Conservation (phyloP, 2,797 vertebrate species). For the Myotis daubentonii region DNA sequence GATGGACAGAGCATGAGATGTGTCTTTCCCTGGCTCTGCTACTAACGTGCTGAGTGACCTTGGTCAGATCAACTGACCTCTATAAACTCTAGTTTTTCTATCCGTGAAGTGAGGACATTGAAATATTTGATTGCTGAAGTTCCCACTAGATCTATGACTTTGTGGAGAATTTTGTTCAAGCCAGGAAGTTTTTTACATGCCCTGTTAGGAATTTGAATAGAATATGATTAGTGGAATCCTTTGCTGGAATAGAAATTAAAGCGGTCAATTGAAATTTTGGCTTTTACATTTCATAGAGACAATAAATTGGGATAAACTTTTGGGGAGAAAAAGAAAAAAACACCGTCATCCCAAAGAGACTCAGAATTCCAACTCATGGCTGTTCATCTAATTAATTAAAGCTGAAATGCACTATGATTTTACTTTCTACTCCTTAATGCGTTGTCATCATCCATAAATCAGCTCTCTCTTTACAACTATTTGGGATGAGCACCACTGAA, state of each 20-base stretch:
- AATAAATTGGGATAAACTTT: neutral
- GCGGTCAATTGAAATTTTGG: neutral
- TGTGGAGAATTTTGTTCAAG: neutral
- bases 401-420: neutral
- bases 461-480: neutral
- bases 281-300: neutral
- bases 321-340: neutral
- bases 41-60: neutral
- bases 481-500: neutral
- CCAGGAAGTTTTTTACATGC: neutral
- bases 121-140: neutral
- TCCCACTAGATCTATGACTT: neutral
- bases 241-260: conserved; percentile 6
- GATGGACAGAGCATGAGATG: neutral
- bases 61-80: neutral
- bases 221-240: neutral
- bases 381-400: neutral
- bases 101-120: neutral
- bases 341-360: neutral
- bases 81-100: neutral
- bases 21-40: neutral
- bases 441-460: neutral
- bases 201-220: neutral
- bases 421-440: neutral
- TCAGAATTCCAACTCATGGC: neutral